Conservation (phyloP, 2,888 invertebrate species). For the Drosophila colorata region DNA sequence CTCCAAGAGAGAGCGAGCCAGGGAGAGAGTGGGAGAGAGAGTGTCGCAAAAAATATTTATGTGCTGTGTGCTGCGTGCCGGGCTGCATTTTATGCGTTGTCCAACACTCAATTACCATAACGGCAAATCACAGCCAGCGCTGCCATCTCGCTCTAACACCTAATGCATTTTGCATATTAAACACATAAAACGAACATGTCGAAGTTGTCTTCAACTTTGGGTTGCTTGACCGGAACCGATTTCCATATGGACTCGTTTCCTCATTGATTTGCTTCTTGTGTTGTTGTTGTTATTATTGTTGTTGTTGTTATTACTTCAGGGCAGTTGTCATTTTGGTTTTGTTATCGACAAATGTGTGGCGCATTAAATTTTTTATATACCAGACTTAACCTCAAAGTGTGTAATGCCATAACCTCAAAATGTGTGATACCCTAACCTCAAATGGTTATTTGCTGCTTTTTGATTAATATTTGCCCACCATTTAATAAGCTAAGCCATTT, state of each 20-base stretch:
- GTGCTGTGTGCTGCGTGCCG: slow-evolving; percentile 14
- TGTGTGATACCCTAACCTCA: slow-evolving; percentile 23
- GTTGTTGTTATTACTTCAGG: slow-evolving; percentile 49
- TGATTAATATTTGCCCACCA: slow-evolving; percentile 18
- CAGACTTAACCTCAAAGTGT: slow-evolving; percentile 62
- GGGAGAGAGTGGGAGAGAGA: slow-evolving; percentile 7
- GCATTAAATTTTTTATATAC: slow-evolving; percentile 64
- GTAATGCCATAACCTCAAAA: slow-evolving; percentile 20
- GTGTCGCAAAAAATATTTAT: slow-evolving; percentile 67
- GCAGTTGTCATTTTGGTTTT: slow-evolving; percentile 47
- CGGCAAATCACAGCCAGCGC: slow-evolving; percentile 50
- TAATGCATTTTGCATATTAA: slow-evolving; percentile 83
- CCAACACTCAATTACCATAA: slow-evolving; percentile 81
- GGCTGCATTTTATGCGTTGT: slow-evolving; percentile 79
- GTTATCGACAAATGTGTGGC: slow-evolving; percentile 53
- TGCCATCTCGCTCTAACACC: slow-evolving; percentile 49
- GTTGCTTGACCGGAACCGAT: slow-evolving; percentile 74
- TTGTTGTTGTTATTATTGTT: slow-evolving; percentile 5
- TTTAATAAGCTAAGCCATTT: background rate
- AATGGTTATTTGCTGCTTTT: slow-evolving; percentile 29
- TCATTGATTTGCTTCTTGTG: slow-evolving; percentile 59
- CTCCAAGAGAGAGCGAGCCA: slow-evolving; percentile 31
- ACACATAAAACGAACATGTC: slow-evolving; percentile 85
- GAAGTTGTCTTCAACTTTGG: slow-evolving; percentile 22
- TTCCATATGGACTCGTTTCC: slow-evolving; percentile 58